Percentiles rank a stretch among this genome's conserved stretches.
Evolutionary conservation across 2,797 vertebrate genomes (phyloP).

Genomic region (Naso thynnoides): DNA sequence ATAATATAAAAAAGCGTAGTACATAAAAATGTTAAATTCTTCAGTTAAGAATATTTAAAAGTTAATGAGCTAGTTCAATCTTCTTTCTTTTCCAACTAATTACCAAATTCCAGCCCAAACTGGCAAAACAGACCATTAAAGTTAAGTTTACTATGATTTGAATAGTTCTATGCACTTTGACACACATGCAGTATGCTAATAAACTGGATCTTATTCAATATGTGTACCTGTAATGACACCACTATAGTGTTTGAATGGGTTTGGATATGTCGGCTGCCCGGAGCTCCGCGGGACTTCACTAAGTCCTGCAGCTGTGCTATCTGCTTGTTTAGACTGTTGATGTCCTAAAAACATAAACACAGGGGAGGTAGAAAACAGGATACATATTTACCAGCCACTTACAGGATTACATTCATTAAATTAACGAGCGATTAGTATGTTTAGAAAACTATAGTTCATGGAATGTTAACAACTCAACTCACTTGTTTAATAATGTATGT

Average conservation of each 20-base stretch:
- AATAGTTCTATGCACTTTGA: neutral
- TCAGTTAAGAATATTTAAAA: neutral
- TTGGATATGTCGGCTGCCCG: conserved; percentile 91
- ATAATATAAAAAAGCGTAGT: no score
- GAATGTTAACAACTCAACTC: conserved; percentile 35
- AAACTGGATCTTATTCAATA: neutral
- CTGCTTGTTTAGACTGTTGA: conserved; percentile 95
- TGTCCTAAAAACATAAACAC: conserved; percentile 84
- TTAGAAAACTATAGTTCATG: neutral
- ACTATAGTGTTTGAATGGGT: conserved; percentile 95
- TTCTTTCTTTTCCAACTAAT: no score
- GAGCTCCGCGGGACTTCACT: conserved; percentile 87
- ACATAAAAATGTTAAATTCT: neutral
- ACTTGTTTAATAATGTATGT: conserved; percentile 98
- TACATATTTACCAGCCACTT: neutral
- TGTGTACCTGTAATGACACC: conserved; percentile 92
- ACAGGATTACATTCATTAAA: neutral
- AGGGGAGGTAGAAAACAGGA: neutral
- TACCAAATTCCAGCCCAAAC: neutral
- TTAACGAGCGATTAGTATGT: neutral
- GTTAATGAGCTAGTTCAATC: no score
- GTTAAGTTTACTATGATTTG: neutral
- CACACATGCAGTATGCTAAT: neutral
- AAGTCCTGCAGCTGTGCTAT: conserved; percentile 95
- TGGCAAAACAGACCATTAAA: neutral